phyloP scores from a whole-genome alignment of 2,113 vertebrate species.

The Petrocephalus zakoni region DNA sequence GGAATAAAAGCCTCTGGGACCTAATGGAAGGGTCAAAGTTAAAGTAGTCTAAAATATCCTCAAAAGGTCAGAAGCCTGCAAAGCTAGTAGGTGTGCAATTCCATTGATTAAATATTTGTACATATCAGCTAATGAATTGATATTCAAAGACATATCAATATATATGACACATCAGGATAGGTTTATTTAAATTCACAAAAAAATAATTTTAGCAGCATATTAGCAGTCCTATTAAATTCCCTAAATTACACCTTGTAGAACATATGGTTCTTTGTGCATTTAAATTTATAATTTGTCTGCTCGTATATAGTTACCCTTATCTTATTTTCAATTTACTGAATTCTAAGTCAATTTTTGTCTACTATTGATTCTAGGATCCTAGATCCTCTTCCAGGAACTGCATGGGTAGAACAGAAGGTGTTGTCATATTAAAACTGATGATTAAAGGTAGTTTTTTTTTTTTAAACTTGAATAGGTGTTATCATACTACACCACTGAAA shows the following conservation, averaged over 20 bases:
- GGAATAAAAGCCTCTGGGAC: conserved; percentile 29
- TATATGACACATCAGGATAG: not conserved
- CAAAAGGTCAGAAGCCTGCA: conserved; percentile 44
- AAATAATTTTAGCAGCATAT: not conserved
- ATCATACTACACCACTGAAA: not conserved
- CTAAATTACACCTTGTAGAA: not conserved
- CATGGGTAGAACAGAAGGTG: not conserved
- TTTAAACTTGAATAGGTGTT: not conserved
- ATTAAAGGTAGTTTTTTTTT: not conserved
- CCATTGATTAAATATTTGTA: not conserved
- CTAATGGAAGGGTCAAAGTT: conserved; percentile 55
- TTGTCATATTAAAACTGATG: not conserved
- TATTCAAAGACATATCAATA: not conserved
- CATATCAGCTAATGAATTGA: not conserved
- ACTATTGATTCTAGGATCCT: not conserved
- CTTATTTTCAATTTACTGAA: not conserved
- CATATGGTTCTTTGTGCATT: not conserved
- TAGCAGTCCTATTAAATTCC: not conserved
- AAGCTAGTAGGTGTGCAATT: conserved; percentile 29
- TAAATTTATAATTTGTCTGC: not conserved
- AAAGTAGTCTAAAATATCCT: conserved; percentile 51
- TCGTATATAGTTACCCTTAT: not conserved
- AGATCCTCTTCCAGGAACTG: not conserved
- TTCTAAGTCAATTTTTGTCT: not conserved
- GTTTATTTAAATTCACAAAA: not conserved